A percentile compares a stretch with the other conserved stretches of the same genome.
Conservation (phyloP, 2,888 invertebrate genomes). For the Rhagophthalmus giganteus region DNA sequence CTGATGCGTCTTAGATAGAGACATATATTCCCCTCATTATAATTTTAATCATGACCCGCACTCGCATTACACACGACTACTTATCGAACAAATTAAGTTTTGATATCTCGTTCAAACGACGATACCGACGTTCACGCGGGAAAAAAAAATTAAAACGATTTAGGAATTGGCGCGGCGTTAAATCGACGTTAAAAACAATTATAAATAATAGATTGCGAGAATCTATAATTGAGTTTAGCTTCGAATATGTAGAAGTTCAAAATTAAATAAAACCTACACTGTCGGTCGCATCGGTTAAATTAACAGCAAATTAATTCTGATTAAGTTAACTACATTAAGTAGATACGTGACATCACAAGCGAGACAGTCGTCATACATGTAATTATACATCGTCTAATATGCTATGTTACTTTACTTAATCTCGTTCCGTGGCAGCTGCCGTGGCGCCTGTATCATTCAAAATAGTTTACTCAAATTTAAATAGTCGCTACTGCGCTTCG, state of each 20-base stretch:
- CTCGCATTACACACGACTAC: no score
- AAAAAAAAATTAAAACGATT: no score
- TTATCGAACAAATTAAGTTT: no score
- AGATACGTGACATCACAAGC: slow-evolving; percentile 51
- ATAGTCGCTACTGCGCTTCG: neutral
- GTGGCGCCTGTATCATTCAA: slow-evolving; percentile 28
- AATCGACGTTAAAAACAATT: no score
- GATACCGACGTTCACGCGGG: no score
- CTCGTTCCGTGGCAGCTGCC: slow-evolving; percentile 28
- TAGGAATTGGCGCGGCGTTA: no score
- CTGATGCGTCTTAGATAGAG: no score
- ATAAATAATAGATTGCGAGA: no score
- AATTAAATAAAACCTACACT: slow-evolving; percentile 46
- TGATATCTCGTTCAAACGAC: no score
- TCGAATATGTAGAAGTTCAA: slow-evolving; percentile 36
- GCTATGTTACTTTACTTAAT: slow-evolving; percentile 33
- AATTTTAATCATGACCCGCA: no score
- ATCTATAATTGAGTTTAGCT: neutral
- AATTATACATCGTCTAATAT: slow-evolving; percentile 40
- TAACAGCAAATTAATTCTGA: slow-evolving; percentile 54
- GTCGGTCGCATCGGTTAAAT: slow-evolving; percentile 51
- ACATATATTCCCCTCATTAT: no score
- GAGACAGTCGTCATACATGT: slow-evolving; percentile 44
- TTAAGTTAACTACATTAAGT: slow-evolving; percentile 53
- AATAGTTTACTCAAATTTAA: slow-evolving; percentile 5